Evolutionary conservation across 2,888 invertebrate species (phyloP).

Genomic region (Acrobasis suavella): DNA sequence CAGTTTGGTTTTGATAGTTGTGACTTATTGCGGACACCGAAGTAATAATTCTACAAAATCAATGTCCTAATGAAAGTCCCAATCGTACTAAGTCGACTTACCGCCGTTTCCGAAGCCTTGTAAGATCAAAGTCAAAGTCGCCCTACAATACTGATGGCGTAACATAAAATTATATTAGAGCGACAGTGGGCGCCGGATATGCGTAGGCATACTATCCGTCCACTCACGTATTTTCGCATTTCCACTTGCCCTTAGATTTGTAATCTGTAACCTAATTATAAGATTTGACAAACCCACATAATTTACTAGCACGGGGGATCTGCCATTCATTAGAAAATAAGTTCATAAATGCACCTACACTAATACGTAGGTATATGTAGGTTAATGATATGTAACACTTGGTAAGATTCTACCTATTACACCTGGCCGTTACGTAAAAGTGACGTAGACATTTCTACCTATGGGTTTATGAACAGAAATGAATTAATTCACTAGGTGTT

Average conservation of each 20-base stretch:
- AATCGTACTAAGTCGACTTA: not conserved
- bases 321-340: not conserved
- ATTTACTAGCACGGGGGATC: not conserved
- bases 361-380: not conserved
- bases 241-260: conserved; percentile 18
- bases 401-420: no score
- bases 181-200: conserved; percentile 52
- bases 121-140: conserved; percentile 16
- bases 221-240: conserved; percentile 42
- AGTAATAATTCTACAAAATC: not conserved
- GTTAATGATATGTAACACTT: no score
- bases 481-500: no score
- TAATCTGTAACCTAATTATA: conserved; percentile 6
- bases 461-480: no score
- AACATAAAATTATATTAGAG: conserved; percentile 26
- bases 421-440: no score
- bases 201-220: conserved; percentile 45
- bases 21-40: no score
- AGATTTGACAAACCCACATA: not conserved
- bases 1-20: no score
- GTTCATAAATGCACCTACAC: not conserved
- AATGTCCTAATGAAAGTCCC: not conserved
- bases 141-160: conserved; percentile 35
- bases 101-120: conserved; percentile 1
- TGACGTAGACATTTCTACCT: no score